A percentile compares a stretch with the other conserved stretches of the same genome.
Evolutionary conservation across 2,888 invertebrate species (phyloP).

Genomic region (Ectobius pallidus): DNA sequence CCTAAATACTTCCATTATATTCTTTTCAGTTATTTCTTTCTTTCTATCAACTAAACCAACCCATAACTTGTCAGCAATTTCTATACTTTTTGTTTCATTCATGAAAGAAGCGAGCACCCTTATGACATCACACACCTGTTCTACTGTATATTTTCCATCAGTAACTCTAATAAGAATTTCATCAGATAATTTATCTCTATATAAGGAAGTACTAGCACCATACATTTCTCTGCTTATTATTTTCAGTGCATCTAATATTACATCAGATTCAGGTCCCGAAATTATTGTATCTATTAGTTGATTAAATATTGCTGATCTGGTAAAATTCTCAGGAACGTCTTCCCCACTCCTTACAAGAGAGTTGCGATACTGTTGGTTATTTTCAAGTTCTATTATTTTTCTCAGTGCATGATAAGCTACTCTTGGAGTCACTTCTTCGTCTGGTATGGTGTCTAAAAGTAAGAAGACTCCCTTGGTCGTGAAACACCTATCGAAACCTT

Average conservation of each 20-base stretch:
- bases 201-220: slow-evolving; percentile 49
- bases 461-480: slow-evolving; percentile 52
- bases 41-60: slow-evolving; percentile 65
- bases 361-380: slow-evolving; percentile 50
- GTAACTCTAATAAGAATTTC: slow-evolving; percentile 66
- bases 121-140: slow-evolving; percentile 66
- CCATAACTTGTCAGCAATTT: slow-evolving; percentile 70
- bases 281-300: slow-evolving; percentile 58
- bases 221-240: slow-evolving; percentile 52
- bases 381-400: slow-evolving; percentile 57
- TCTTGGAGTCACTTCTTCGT: slow-evolving; percentile 57
- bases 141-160: slow-evolving; percentile 63
- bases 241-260: slow-evolving; percentile 55
- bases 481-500: slow-evolving; percentile 50
- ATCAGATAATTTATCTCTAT: slow-evolving; percentile 62
- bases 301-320: slow-evolving; percentile 55
- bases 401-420: slow-evolving; percentile 57
- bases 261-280: slow-evolving; percentile 52
- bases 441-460: slow-evolving; percentile 56
- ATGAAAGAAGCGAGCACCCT: slow-evolving; percentile 60
- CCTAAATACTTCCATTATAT: slow-evolving; percentile 63
- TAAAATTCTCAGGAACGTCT: slow-evolving; percentile 52
- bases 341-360: slow-evolving; percentile 44
- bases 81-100: slow-evolving; percentile 56
- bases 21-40: slow-evolving; percentile 62